Evolutionary conservation across 2,888 invertebrate species (phyloP), one percentile per base, ranked within the genome.

Genomic region (Chrysomela aeneicollis): DNA sequence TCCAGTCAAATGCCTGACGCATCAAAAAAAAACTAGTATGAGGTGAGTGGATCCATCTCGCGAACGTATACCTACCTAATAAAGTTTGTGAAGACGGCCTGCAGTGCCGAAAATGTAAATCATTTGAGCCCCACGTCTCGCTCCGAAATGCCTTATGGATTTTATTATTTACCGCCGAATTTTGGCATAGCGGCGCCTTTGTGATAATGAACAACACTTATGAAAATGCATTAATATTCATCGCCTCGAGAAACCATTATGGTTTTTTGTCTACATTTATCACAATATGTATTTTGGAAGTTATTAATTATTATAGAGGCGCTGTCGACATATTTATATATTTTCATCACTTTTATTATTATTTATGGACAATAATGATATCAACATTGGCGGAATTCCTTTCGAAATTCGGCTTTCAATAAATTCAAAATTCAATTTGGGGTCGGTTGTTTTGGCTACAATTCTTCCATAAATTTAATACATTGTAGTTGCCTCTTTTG

Each of bases 101-200:
- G 74, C 74, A 61, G 78, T 64, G 77, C 63, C 72, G 67, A 76
- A 77, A 78, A 78, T 78, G 78, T 78, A 78, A 78, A 78, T 78
- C 76, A 76, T 66, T 65, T 66, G 68, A 71, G 68, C 76, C 76
- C 75, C 75, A 75, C 69, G 76, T 72, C 71, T 73, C 69, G 71
- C 64, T 66, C 71, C 42, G 42, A 68, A 70, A 70, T 73, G 73
- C 70, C 74, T 74, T 74, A 71, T 65, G 66, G 67, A 68, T 71
- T 69, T 71, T 74, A 73, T 73, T 74, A 76, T 75, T 75, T 75
- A 76, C 73, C 67, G 69, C 73, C 67, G 70, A 75, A 74, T 76
- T 76, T 76, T 71, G 69, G 71, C 74, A 71, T 69, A 67, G 74
- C 74, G 76, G 73, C 71, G 67, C 75, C 71, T 76, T 76, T 76